Conservation (phyloP, 1,140 invertebrate genomes). For the Drosophila pseudoananassae region DNA sequence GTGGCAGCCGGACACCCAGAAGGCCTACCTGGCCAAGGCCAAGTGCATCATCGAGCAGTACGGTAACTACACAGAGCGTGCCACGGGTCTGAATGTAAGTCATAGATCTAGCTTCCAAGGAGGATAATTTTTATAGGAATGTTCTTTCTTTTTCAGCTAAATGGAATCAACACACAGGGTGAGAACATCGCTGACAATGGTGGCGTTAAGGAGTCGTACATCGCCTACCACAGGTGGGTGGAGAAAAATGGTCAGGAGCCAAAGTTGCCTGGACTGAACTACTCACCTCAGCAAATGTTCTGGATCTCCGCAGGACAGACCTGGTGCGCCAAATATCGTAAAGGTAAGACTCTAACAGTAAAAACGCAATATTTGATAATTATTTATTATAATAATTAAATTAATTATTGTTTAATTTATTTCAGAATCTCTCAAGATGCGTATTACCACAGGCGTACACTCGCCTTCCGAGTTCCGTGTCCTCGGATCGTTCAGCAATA, state of each 20-base stretch:
- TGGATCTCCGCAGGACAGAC: slow-evolving; percentile 88
- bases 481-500: slow-evolving; percentile 94
- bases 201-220: slow-evolving; percentile 94
- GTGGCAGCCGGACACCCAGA: slow-evolving; percentile 92
- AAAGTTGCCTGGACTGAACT: slow-evolving; percentile 88
- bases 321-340: slow-evolving; percentile 86
- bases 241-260: slow-evolving; percentile 87
- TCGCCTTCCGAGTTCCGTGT: slow-evolving; percentile 93
- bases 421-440: slow-evolving; percentile 89
- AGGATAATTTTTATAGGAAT: background rate
- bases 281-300: slow-evolving; percentile 89
- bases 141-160: slow-evolving; percentile 87
- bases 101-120: background rate
- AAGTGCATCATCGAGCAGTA: slow-evolving; percentile 96
- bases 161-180: slow-evolving; percentile 94
- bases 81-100: slow-evolving; percentile 89
- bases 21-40: slow-evolving; percentile 90
- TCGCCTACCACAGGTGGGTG: slow-evolving; percentile 90
- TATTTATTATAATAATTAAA: too few species aligned
- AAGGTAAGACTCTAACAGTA: slow-evolving; percentile 45
- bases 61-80: slow-evolving; percentile 90
- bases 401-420: background rate
- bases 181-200: slow-evolving; percentile 97
- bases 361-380: too few species aligned
- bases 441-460: slow-evolving; percentile 91